A percentile compares a stretch with the other conserved stretches of the same genome.
These are phyloP conservation scores for Brachyptera putata DNA, from an alignment of 2,888 invertebrate genomes.

Conservation along the genomic window DNA sequence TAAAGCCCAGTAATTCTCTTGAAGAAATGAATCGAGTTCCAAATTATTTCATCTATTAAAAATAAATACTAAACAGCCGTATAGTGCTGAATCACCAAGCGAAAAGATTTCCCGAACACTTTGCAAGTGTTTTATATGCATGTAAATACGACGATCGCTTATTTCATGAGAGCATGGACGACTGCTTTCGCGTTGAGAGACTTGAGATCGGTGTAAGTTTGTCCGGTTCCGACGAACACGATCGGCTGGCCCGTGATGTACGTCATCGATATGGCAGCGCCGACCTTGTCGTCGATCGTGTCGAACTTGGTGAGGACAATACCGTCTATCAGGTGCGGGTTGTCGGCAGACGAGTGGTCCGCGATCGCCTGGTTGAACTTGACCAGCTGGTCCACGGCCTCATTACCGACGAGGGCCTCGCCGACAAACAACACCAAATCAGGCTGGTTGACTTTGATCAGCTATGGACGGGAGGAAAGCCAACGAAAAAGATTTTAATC, in stretches of 20 bases:
- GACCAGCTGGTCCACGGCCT: slow-evolving; percentile 97
- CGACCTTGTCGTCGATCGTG: slow-evolving; percentile 99
- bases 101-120: no score
- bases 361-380: slow-evolving; percentile 98
- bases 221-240: slow-evolving; percentile 97
- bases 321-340: slow-evolving; percentile 94
- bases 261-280: slow-evolving; percentile 99
- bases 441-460: slow-evolving; percentile 96
- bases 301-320: slow-evolving; percentile 99
- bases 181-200: slow-evolving; percentile 95
- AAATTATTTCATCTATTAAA: no score
- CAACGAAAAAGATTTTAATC: no score
- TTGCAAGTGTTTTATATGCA: no score
- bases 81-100: no score
- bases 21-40: no score
- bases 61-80: no score
- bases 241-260: slow-evolving; percentile 99
- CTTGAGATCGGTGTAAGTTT: slow-evolving; percentile 97
- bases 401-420: slow-evolving; percentile 99
- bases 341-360: slow-evolving; percentile 73
- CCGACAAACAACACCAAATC: slow-evolving; percentile 99
- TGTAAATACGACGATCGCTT: no score
- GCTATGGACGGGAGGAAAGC: slow-evolving; percentile 46
- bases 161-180: slow-evolving; percentile 94
- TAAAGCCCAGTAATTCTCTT: no score